A percentile compares a stretch with the other conserved stretches of the same genome.
These are phyloP conservation scores for Meloidogyne floridensis DNA, from an alignment of 1,140 invertebrate species.

Conservation along the genomic window DNA sequence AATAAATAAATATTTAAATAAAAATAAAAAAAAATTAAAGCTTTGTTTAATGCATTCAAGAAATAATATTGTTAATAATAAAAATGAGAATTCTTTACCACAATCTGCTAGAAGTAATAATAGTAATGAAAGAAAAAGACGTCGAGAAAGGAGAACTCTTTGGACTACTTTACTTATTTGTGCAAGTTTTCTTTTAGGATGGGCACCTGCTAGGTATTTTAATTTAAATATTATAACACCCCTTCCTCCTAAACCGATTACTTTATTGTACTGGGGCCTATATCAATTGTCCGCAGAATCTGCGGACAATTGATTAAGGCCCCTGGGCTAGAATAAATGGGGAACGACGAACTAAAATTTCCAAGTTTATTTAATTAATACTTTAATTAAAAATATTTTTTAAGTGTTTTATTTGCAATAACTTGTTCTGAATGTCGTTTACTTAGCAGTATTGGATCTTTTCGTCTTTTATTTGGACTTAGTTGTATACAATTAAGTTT, in stretches of 20 bases:
- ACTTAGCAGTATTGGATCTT: conserved; percentile 34
- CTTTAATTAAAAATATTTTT: not conserved
- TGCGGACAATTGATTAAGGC: too few species aligned
- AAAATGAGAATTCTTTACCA: not conserved
- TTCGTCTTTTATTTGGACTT: conserved; percentile 48
- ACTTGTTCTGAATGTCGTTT: conserved; percentile 43
- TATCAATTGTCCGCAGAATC: too few species aligned
- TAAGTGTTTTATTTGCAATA: conserved; percentile 23
- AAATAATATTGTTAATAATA: conserved; percentile 15
- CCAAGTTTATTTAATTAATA: too few species aligned
- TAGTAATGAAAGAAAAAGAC: conserved; percentile 11
- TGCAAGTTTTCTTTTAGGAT: conserved; percentile 53
- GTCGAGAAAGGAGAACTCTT: conserved; percentile 47
- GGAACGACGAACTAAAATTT: too few species aligned
- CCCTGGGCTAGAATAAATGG: too few species aligned
- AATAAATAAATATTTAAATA: not conserved
- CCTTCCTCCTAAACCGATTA: too few species aligned
- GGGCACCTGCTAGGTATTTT: conserved; percentile 52
- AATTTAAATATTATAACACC: conserved; percentile 9
- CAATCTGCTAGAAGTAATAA: not conserved
- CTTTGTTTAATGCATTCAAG: conserved; percentile 19
- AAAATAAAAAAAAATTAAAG: not conserved
- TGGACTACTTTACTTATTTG: conserved; percentile 54
- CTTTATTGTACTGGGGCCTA: too few species aligned
- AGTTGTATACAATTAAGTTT: conserved; percentile 50